A percentile compares a stretch with the other conserved stretches of the same genome.
These are phyloP conservation scores for Danionella cerebrum DNA, from an alignment of 2,113 vertebrate genomes.

Conservation along the genomic window DNA sequence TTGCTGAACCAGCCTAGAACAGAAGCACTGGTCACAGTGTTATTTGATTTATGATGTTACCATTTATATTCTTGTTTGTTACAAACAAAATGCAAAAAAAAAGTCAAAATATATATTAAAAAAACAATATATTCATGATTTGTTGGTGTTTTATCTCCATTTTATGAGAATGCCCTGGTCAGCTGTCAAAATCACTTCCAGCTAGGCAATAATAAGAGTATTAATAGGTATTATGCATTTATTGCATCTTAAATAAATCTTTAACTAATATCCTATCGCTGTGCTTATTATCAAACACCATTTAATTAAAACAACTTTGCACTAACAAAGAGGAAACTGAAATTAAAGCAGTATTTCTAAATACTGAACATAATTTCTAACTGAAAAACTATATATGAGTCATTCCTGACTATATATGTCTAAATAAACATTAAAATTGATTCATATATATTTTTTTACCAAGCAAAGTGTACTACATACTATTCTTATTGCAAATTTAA, in stretches of 20 bases:
- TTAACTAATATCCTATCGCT: neutral
- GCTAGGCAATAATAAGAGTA: slow-evolving; percentile 4
- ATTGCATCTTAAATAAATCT: slow-evolving; percentile 1
- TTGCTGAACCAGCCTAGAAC: slow-evolving; percentile 45
- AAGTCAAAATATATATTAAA: slow-evolving; percentile 63
- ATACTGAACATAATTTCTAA: no score
- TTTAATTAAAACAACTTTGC: neutral
- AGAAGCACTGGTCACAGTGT: slow-evolving; percentile 63
- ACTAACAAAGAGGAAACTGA: neutral
- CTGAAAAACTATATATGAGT: no score
- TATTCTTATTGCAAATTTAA: no score
- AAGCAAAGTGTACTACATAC: no score
- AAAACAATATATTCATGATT: neutral
- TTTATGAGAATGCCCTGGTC: slow-evolving; percentile 12
- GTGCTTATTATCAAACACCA: neutral
- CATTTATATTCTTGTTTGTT: no score
- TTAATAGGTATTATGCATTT: slow-evolving; percentile 11
- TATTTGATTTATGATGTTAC: no score
- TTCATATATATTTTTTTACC: no score
- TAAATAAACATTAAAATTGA: no score
- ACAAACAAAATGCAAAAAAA: no score
- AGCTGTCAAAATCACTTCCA: slow-evolving; percentile 10
- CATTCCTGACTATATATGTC: no score
- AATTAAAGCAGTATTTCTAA: no score
- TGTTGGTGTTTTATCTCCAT: neutral